These are phyloP conservation scores for Oreochromis aureus DNA, from an alignment of 2,113 vertebrate species.

Conservation along the genomic window DNA sequence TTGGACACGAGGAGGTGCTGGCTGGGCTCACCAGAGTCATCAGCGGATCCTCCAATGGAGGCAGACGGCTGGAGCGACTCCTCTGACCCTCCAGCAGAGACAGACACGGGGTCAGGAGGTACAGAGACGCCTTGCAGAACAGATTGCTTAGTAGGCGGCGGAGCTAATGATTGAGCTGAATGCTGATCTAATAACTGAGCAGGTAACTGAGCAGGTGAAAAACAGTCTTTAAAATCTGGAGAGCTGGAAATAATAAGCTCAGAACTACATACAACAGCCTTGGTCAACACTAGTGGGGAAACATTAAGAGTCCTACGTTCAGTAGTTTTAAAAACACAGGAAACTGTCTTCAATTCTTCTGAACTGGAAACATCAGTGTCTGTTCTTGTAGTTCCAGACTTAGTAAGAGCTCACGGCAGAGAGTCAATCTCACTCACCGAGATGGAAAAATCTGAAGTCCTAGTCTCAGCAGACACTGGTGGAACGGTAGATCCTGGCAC, in stretches of 20 bases:
- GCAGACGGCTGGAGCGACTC: background rate
- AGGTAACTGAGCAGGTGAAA: background rate
- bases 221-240: too few species aligned
- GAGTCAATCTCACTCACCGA: background rate
- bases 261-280: too few species aligned
- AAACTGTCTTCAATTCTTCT: background rate
- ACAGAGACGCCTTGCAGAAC: background rate
- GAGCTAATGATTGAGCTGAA: background rate
- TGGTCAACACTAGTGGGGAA: background rate
- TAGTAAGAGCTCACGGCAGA: background rate
- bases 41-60: background rate
- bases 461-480: background rate
- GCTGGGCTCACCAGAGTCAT: too few species aligned
- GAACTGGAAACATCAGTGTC: background rate
- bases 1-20: too few species aligned
- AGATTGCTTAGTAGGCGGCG: fast-evolving
- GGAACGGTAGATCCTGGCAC: background rate
- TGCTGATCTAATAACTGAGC: background rate
- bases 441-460: background rate
- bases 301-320: background rate
- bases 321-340: background rate
- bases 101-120: background rate
- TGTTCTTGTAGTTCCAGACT: background rate
- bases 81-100: background rate
- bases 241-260: too few species aligned